Evolutionary conservation across 1,140 invertebrate genomes (phyloP), one percentile per base, ranked within the genome.

Genomic region (Arion vulgaris): DNA sequence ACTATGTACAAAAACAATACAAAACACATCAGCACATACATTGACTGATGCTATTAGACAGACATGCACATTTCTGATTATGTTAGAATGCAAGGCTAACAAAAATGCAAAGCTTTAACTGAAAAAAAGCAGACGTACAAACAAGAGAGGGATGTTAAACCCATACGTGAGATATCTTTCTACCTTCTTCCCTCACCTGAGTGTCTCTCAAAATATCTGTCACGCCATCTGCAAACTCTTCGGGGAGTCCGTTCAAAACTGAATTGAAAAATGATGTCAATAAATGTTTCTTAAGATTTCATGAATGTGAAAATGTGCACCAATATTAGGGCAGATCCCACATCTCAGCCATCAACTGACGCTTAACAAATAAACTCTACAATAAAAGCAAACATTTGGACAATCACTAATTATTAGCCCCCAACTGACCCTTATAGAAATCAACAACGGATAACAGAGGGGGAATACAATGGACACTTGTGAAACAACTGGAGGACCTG

Each of bases 181-280:
- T 2, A 32, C 19, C 32, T 28, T 28, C 49, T 81, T 74, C 80
- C 80, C 80, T 81, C 71, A 81, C 80, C 80, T 81, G 80, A 11
- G 80, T 74, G 28, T 81, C 80, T 49, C 28, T 71, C 39, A 81
- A 68, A 26, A 81, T 36, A 72, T 81, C 79, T 23, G 71, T 81
- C 32, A 74, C 80, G 9, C 28, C 28, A 49, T 13, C 45, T 7
- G 4, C n/a, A 38, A 73, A 32, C 13, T 73, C 80, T 38, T 81
- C 69, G 11, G n/a, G 28, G 5, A 45, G 45, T 32, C 80, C 45
- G 51, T 81, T 53, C 45, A 19, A 57, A 34, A 81, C 80, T 81
- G 71, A 26, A 57, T 4, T 5, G 28, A 28, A 23, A 66, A 66
- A 66, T 32, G 26, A 66, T 7, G 17, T 2, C 28, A 66, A 66